Percentiles rank a stretch among this genome's conserved stretches.
Conservation (phyloP, 2,113 vertebrate species). For the Mobula birostris region DNA sequence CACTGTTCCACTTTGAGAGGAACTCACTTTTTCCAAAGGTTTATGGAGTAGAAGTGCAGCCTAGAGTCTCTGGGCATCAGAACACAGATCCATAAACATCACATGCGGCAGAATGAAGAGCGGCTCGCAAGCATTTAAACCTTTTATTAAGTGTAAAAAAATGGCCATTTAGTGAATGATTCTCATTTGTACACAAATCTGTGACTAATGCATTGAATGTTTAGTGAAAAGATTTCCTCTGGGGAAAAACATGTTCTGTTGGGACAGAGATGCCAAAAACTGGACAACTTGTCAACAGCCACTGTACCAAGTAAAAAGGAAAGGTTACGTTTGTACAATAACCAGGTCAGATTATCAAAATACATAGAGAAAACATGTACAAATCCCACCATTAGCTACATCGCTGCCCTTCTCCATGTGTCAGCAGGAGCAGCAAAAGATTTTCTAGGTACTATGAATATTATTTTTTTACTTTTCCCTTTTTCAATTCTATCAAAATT, state of each 20-base stretch:
- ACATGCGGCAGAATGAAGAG: not conserved
- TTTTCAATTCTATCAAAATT: conserved; percentile 88
- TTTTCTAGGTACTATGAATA: conserved; percentile 51
- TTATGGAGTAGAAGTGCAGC: not conserved
- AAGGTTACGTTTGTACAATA: conserved; percentile 77
- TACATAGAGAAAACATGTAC: conserved; percentile 80
- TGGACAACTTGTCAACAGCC: conserved; percentile 69
- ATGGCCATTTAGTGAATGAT: conserved; percentile 83
- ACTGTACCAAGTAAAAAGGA: conserved; percentile 79
- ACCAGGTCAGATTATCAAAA: conserved; percentile 82
- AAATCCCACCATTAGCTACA: conserved; percentile 64
- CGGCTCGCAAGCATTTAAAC: conserved; percentile 25
- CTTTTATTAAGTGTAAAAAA: conserved; percentile 97
- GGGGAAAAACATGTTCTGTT: conserved; percentile 61
- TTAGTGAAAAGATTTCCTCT: conserved; percentile 63
- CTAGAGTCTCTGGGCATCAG: not conserved
- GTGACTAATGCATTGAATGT: conserved; percentile 88
- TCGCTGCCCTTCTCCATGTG: not conserved
- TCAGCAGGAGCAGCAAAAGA: conserved; percentile 12
- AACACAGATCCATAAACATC: not conserved
- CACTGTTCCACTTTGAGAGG: no score
- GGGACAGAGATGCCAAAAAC: conserved; percentile 56
- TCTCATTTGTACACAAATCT: conserved; percentile 81
- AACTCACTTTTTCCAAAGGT: no score
- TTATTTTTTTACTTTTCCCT: conserved; percentile 56